Base-by-base conservation (phyloP, 2,113 vertebrate species). In the Toxostoma redivivum region DNA sequence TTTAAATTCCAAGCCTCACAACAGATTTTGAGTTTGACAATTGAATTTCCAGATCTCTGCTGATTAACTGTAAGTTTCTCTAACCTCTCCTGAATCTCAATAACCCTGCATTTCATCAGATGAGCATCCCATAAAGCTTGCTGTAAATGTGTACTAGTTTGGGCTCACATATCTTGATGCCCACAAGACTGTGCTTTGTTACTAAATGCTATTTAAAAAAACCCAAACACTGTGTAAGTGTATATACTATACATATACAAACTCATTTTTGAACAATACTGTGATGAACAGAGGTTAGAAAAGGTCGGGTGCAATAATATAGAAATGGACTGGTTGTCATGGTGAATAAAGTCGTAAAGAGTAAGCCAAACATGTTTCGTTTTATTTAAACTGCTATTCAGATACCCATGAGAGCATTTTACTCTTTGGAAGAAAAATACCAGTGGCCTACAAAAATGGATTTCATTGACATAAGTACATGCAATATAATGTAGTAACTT, bases 291-390 rank as follows among this genome's bases (percentile, higher is more conserved):
- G 57, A 85, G 85, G 83, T 88, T 97, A 95, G 57, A 92, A 94
- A 88, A 64, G 64, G 33, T 81, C 51, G 93, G 56, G 7, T 84
- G 40, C 64, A 88, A 19, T 67, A 78, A 67, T 89, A 93, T 7
- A 85, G 64, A 90, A 95, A 96, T 78, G 23, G 25, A 87, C 14
- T 88, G 25, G 94, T 97, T 97, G 90, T 91, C 96, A 97, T 80
- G 88, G 92, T 92, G 88, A 97, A 89, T 86, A 92, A 87, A 94
- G 62, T 45, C 5, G 17, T 69, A n/a, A 14, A 92, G 47, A 82
- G 37, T 61, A 79, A 90, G 56, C 25, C 33, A 57, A 95, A 80
- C 12, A 35, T 15, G 16, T 79, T 96, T 95, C 47, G 37, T 89
- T 94, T 95, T 85, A 45, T 94, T 95, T 93, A 74, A 92, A 67